Evolutionary conservation across 2,888 invertebrate genomes (phyloP).

Genomic region (Sarcophaga variegata): DNA sequence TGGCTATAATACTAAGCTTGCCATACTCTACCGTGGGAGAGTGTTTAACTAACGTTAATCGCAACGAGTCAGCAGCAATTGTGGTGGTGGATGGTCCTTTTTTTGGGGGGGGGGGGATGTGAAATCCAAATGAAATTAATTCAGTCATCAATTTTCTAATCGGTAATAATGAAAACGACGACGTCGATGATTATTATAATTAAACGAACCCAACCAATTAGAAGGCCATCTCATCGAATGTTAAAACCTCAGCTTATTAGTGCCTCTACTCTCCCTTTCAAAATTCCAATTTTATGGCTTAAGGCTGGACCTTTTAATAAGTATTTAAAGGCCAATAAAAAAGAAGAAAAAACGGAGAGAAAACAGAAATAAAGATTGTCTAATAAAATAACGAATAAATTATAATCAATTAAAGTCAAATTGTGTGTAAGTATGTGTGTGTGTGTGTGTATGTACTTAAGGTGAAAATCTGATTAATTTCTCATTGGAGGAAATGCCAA

Average conservation of each 20-base stretch:
- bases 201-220: slow-evolving; percentile 9
- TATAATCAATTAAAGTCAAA: slow-evolving; percentile 55
- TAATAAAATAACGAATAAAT: too few species aligned
- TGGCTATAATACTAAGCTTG: not conserved
- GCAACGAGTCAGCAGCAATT: too few species aligned
- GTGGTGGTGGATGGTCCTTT: too few species aligned
- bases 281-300: too few species aligned
- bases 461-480: slow-evolving; percentile 60
- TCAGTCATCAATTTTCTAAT: slow-evolving; percentile 34
- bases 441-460: slow-evolving; percentile 26
- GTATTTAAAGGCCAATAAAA: not conserved
- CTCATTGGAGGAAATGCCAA: too few species aligned
- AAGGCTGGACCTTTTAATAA: too few species aligned
- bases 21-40: too few species aligned
- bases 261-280: not conserved
- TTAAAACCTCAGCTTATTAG: not conserved
- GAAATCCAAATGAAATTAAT: slow-evolving; percentile 7
- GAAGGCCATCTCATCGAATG: slow-evolving; percentile 4
- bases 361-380: too few species aligned
- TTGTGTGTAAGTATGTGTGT: not conserved
- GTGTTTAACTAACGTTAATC: too few species aligned
- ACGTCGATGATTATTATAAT: too few species aligned
- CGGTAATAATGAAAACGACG: not conserved
- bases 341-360: not conserved
- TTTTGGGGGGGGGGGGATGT: too few species aligned